Base-by-base conservation (phyloP, 2,888 invertebrate genomes). In the Oligia fasciuncula region DNA sequence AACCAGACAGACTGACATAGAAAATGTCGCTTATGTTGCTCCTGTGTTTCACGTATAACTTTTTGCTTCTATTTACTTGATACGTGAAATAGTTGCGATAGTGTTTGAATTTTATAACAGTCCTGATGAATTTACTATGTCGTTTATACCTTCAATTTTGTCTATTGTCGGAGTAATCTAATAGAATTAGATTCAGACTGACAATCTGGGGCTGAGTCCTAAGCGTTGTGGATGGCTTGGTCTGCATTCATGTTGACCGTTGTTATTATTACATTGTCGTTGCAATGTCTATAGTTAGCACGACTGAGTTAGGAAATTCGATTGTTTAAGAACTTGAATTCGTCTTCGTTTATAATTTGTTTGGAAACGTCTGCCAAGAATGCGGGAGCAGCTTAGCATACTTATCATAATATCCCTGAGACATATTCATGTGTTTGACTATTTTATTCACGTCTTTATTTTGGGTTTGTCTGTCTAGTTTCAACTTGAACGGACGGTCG, bases 1-100 rank as follows among this genome's bases (percentile, higher is more conserved):
- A 77, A 87, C 87, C 89, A 88, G 93, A 92, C 92, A 92, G 93
- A 90, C 91, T 92, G 93, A 93, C 93, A 90, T 91, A 92, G 92
- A 94, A 92, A 93, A 92, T 91, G 92, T 90, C 84, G 86, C 76
- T 80, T 80, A 82, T 86, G 85, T 84, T 81, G 40, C 75, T 85
- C 63, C 65, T 76, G 66, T 80, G 74, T 73, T 85, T 63, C 84
- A 83, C 80, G 83, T 86, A 76, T 54, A 71, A 80, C 65, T 89
- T 87, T 88, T 88, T 86, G 73, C 70, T 62, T 67, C 74, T 66
- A 72, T 82, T 68, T 72, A 70, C 73, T 80, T 70, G 65, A 80
- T 80, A 87, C 85, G 29, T 71, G 74, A 60, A 87, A 75, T 67
- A 77, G 72, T 87, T 69, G 75, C 75, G 51, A 69, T 85, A 75